Conservation (phyloP, 2,797 vertebrate genomes). For the Chloroceryle amazona region DNA sequence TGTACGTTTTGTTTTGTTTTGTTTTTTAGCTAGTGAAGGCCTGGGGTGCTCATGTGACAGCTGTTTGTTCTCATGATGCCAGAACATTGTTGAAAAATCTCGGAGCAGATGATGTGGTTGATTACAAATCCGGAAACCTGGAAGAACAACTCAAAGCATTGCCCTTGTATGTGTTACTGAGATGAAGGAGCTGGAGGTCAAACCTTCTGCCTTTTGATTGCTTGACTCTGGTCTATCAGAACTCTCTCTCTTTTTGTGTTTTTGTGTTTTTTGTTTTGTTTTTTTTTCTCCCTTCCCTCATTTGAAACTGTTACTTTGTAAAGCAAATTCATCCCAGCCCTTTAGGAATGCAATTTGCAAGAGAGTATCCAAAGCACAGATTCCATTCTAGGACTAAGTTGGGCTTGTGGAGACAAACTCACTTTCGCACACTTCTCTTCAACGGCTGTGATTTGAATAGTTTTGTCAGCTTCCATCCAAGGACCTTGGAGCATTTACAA, state of each 20-base stretch:
- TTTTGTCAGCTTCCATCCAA: constrained; percentile 1
- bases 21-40: constrained; percentile 89
- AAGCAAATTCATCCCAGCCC: background rate
- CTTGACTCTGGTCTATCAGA: background rate
- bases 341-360: background rate
- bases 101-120: constrained; percentile 90
- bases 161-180: constrained; percentile 84
- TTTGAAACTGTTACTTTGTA: background rate
- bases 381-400: background rate
- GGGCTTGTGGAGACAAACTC: background rate
- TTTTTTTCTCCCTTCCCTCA: background rate
- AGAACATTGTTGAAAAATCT: constrained; percentile 86
- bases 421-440: background rate
- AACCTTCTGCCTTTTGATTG: background rate
- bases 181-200: background rate
- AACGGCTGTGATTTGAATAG: background rate
- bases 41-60: constrained; percentile 94
- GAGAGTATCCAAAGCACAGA: background rate
- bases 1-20: background rate
- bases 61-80: constrained; percentile 93
- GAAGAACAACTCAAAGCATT: constrained; percentile 84
- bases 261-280: background rate
- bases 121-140: constrained; percentile 88
- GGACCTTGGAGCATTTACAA: background rate
- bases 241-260: background rate